These are phyloP conservation scores for Oegoconia quadripuncta DNA, from an alignment of 2,888 invertebrate species.

Conservation along the genomic window DNA sequence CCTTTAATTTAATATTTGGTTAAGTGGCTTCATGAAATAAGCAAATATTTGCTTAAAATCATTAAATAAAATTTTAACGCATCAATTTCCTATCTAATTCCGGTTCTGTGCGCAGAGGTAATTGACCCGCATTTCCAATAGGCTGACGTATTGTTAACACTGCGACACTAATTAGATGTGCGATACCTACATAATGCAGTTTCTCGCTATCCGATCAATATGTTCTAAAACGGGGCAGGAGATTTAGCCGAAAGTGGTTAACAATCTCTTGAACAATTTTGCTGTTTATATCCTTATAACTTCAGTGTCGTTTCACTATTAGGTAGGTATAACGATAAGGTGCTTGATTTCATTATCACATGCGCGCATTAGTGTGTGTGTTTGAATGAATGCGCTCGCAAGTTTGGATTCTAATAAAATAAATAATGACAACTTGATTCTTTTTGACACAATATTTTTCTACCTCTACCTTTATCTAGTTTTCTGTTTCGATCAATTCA, in stretches of 20 bases:
- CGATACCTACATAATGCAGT: constrained; percentile 38
- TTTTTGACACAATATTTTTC: too few relatives aligned
- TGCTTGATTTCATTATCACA: constrained; percentile 27
- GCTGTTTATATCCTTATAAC: neutral
- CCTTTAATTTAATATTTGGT: too few relatives aligned
- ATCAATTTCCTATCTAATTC: neutral
- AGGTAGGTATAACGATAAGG: too few relatives aligned
- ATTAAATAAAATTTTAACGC: neutral
- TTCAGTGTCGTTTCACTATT: constrained; percentile 24
- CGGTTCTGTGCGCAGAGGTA: constrained; percentile 44
- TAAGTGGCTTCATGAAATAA: too few relatives aligned
- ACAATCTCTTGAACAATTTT: neutral
- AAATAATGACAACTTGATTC: constrained; percentile 10
- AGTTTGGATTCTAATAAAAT: constrained; percentile 2
- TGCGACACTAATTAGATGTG: constrained; percentile 65
- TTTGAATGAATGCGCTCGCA: neutral
- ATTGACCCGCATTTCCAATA: constrained; percentile 69
- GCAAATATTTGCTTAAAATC: neutral
- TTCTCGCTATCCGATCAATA: constrained; percentile 56
- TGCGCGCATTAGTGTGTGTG: constrained; percentile 12
- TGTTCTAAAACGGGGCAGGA: constrained; percentile 50
- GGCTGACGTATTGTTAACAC: constrained; percentile 52
- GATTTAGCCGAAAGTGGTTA: constrained; percentile 21
- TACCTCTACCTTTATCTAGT: too few relatives aligned
- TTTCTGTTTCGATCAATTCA: too few relatives aligned